Evolutionary conservation across 2,797 vertebrate genomes (phyloP).

Genomic region (Lagodon rhomboides): DNA sequence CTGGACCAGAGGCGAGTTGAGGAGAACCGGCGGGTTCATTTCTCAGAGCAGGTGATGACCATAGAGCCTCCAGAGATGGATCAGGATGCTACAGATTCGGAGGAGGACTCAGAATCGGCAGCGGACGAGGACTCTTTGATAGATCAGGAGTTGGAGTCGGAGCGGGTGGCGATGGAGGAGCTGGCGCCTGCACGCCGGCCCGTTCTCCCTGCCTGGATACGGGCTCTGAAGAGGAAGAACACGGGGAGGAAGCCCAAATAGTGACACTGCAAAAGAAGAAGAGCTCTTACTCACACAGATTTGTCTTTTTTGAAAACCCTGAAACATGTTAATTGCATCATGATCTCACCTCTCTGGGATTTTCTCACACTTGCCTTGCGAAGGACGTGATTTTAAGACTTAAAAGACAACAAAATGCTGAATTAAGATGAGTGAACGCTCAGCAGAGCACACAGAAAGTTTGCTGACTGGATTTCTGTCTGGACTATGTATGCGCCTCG

Average conservation of each 20-base stretch:
- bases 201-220: conserved; percentile 80
- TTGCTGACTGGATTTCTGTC: not conserved
- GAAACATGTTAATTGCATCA: not conserved
- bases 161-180: conserved; percentile 35
- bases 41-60: conserved; percentile 77
- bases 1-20: conserved; percentile 81
- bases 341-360: no score
- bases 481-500: not conserved
- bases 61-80: conserved; percentile 59
- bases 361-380: not conserved
- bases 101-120: conserved; percentile 51
- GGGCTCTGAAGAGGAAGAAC: conserved; percentile 79
- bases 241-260: conserved; percentile 67
- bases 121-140: conserved; percentile 68
- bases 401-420: not conserved
- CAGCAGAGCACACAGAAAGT: not conserved
- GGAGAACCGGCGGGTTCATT: conserved; percentile 76
- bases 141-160: conserved; percentile 52
- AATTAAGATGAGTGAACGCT: not conserved
- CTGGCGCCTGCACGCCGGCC: conserved; percentile 48
- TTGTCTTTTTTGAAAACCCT: not conserved
- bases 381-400: not conserved
- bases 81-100: conserved; percentile 43
- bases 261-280: not conserved
- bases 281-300: not conserved